Evolutionary conservation across 2,797 vertebrate genomes (phyloP), one percentile per base, ranked within the genome.

Genomic region (Poecilia velifera): DNA sequence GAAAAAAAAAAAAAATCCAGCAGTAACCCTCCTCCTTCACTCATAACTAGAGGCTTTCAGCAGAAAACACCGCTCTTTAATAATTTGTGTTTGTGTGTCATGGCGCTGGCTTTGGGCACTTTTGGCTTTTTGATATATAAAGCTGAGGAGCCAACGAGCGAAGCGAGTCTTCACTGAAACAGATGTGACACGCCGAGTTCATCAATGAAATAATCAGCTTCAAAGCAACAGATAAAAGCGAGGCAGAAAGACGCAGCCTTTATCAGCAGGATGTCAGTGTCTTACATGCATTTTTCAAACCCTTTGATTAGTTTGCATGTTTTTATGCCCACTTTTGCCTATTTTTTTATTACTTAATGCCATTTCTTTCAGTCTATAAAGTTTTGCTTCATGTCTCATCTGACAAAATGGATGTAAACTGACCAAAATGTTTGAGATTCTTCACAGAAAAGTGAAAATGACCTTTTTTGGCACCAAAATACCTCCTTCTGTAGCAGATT

Each of bases 11-110:
- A 36, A 59, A 51, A 39, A 90, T 82, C 75, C 81, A 47, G 46
- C 6, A 39, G 74, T 82, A 71, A 45, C 28, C 68, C 76, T 73
- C 62, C 70, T 68, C 81, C 73, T 90, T 88, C 71, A 16, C 82
- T 87, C 76, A 66, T 78, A 84, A 89, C 87, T 76, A 77, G 82
- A 89, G 88, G 88, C 90, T 90, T 90, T 91, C 84, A 90, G 87
- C 81, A 74, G 87, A 87, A 91, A 83, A 89, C 46, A 36, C 76
- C 4, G 47, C 88, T 93, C 83, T 91, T 94, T 83, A 93, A 93
- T 93, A 86, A 92, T 94, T 94, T 94, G 90, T 91, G 86, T 88
- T 92, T 84, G 55, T 90, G 90, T 89, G 89, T 90, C 85, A 87
- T 87, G 75, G 45, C 43, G 86, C 82, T 77, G 86, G 90, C 89